These are phyloP conservation scores for Eupithecia subumbrata DNA, from an alignment of 2,888 invertebrate species.

Conservation along the genomic window DNA sequence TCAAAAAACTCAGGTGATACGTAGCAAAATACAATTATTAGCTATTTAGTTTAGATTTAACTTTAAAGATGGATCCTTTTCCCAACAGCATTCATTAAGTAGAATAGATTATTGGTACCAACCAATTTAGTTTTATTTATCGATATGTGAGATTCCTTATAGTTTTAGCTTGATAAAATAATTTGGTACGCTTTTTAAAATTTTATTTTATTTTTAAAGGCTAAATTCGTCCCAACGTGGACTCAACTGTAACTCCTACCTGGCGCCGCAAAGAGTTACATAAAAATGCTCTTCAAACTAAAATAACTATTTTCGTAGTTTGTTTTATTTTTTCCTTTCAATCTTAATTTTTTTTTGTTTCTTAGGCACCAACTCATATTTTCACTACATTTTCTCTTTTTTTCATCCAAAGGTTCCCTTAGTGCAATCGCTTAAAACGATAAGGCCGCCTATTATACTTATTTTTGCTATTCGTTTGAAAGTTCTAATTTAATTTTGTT, in stretches of 20 bases:
- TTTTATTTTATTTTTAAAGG: background rate
- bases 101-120: background rate
- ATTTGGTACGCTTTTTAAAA: background rate
- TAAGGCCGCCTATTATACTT: background rate
- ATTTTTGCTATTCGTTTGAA: background rate
- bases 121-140: background rate
- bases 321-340: background rate
- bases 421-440: background rate
- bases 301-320: background rate
- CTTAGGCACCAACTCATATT: background rate
- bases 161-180: background rate
- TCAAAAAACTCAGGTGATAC: conserved; percentile 5
- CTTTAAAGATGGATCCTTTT: background rate
- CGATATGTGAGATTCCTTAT: background rate
- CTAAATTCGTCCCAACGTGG: background rate
- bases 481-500: background rate
- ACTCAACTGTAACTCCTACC: background rate
- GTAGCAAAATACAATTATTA: conserved; percentile 6
- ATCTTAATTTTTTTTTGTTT: too few relatives aligned
- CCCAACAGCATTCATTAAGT: background rate
- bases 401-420: background rate
- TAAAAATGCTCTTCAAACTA: background rate
- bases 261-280: background rate
- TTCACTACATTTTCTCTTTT: too few relatives aligned
- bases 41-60: background rate